Conservation (phyloP, 2,888 invertebrate species). For the Druceiella hillmani region DNA sequence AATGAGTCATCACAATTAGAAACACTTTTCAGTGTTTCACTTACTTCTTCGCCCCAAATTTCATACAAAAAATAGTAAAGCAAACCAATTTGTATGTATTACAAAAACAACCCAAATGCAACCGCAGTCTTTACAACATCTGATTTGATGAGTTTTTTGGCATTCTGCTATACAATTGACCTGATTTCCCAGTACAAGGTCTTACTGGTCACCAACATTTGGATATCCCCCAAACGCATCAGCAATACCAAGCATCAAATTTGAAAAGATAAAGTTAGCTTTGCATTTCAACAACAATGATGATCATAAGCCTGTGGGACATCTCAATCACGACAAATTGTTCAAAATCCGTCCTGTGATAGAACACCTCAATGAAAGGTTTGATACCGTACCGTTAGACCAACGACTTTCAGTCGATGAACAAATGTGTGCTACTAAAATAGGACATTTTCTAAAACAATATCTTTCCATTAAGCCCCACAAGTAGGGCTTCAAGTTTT, state of each 20-base stretch:
- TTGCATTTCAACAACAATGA: conserved; percentile 28
- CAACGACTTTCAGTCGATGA: conserved; percentile 27
- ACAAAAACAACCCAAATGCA: no score
- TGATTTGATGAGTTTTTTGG: conserved; percentile 22
- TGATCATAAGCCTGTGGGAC: conserved; percentile 22
- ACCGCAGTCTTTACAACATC: no score
- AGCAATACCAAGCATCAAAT: conserved; percentile 23
- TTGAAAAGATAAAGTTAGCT: conserved; percentile 25
- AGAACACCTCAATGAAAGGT: conserved; percentile 26
- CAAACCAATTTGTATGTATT: no score
- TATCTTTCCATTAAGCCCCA: conserved; percentile 28
- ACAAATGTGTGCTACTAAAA: conserved; percentile 29
- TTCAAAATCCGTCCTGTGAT: conserved; percentile 27
- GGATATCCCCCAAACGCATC: conserved; percentile 17
- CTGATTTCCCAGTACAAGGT: conserved; percentile 14
- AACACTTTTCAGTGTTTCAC: no score
- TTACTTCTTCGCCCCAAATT: no score
- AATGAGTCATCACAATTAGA: no score
- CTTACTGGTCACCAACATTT: conserved; percentile 21
- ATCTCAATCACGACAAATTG: conserved; percentile 26
- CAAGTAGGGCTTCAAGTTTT: conserved; percentile 29
- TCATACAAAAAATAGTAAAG: no score
- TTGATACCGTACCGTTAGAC: conserved; percentile 27
- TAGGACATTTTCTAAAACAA: conserved; percentile 27
- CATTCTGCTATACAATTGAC: no score